A percentile compares a stretch with the other conserved stretches of the same genome.
These are phyloP conservation scores for Cossypha dichroa DNA, from an alignment of 2,797 vertebrate species.

Conservation along the genomic window DNA sequence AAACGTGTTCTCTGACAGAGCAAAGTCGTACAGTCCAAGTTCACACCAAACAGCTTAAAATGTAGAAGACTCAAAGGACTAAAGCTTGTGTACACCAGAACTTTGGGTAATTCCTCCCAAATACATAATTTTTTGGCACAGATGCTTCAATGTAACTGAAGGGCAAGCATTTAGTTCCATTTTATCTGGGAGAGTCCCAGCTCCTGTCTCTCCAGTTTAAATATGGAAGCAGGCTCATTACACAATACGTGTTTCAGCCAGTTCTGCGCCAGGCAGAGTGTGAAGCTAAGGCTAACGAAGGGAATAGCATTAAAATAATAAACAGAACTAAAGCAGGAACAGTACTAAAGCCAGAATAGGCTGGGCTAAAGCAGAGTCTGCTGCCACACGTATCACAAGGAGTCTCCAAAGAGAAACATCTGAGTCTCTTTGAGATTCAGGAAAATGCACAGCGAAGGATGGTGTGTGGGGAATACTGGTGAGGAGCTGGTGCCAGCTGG, in stretches of 20 bases:
- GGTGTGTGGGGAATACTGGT: background rate
- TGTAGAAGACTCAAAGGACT: background rate
- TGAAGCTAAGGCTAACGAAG: conserved; percentile 9
- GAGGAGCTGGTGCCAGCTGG: background rate
- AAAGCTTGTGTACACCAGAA: background rate
- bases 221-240: conserved; percentile 29
- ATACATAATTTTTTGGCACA: conserved; percentile 15
- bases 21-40: background rate
- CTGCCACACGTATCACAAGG: background rate
- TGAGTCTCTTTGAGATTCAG: background rate
- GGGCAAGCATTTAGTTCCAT: conserved; percentile 19
- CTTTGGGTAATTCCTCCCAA: conserved; percentile 13
- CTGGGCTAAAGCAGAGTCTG: background rate
- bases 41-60: background rate
- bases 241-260: background rate
- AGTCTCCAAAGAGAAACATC: background rate
- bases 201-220: background rate
- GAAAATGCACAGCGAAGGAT: accelerated
- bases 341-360: background rate
- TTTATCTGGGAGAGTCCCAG: conserved; percentile 46
- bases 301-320: background rate
- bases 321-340: background rate
- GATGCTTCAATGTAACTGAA: background rate
- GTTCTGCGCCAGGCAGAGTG: background rate
- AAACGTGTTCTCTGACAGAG: background rate